Evolutionary conservation across 2,113 vertebrate species (phyloP).

Genomic region (Thalassoma bifasciatum): DNA sequence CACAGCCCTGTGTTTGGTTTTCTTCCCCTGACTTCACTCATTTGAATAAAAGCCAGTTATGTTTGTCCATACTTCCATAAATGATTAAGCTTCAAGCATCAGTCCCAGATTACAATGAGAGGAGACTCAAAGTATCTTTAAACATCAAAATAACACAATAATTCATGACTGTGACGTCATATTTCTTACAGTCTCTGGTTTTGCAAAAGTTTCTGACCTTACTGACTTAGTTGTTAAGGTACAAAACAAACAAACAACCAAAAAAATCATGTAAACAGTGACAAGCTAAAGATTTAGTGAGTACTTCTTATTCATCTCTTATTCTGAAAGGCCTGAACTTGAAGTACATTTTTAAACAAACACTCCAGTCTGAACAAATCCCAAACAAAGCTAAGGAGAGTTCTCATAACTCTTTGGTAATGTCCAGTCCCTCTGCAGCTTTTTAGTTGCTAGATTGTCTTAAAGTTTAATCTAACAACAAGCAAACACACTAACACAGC

Average conservation of each 20-base stretch:
- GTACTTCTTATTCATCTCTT: slow-evolving; percentile 23
- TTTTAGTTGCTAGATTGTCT: slow-evolving; percentile 4
- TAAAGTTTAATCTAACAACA: slow-evolving; percentile 38
- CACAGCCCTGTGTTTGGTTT: too few relatives aligned
- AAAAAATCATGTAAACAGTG: neutral
- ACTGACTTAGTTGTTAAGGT: neutral
- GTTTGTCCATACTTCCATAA: too few relatives aligned
- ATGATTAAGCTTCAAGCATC: too few relatives aligned
- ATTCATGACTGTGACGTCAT: too few relatives aligned
- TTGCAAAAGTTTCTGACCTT: too few relatives aligned
- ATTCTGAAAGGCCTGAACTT: slow-evolving; percentile 32
- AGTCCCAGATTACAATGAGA: too few relatives aligned
- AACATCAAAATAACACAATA: too few relatives aligned
- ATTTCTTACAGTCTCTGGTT: too few relatives aligned
- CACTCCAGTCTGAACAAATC: slow-evolving; percentile 36
- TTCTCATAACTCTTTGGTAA: slow-evolving; percentile 35
- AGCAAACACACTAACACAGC: neutral
- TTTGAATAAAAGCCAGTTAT: too few relatives aligned
- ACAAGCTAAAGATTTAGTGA: slow-evolving; percentile 8
- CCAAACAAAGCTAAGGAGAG: slow-evolving; percentile 59
- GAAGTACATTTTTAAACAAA: slow-evolving; percentile 53
- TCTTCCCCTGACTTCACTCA: too few relatives aligned
- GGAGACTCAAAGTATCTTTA: too few relatives aligned
- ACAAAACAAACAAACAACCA: too few relatives aligned
- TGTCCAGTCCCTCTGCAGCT: slow-evolving; percentile 23